Base-by-base conservation (phyloP, 1,140 invertebrate genomes). In the Magallana angulata region DNA sequence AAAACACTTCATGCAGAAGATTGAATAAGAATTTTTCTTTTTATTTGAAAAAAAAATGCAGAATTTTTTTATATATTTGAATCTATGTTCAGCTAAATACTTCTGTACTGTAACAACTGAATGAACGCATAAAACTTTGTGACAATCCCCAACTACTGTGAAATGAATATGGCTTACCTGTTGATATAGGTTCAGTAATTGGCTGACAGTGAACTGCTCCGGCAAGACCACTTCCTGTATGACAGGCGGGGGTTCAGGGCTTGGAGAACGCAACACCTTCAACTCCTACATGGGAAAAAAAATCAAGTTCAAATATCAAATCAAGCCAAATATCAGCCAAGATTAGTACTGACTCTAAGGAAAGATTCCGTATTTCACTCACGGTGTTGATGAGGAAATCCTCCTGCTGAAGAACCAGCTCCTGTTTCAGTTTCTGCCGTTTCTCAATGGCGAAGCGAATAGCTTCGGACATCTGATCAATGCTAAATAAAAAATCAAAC, bases 331-430 rank as follows among this genome's bases (percentile, higher is more conserved):
- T 64, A 16, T 64, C 36, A 48, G 36, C 36, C 36, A 48, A 48
- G 36, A 48, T 48, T 3, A 48, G 36, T 48, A 48, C 0, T 48
- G 36, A 80, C 14, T 56, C 7, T 80, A 4, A 8, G 7, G 14
- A 12, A 80, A 80, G 30, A 9, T 58, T n/a, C 9, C 1, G 9
- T n/a, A n/a, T 57, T 57, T 57, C 30, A 90, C 87, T 90, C 83
- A 94, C 94, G 85, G 94, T 91, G 89, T 93, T 92, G 18, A 95
- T 85, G 82, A 94, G 87, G 90, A 95, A 95, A 64, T 94, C 93
- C 82, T 94, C 92, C 85, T 94, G 94, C 56, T 92, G 85, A 0
- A 95, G 89, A 16, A 91, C 87, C 30, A 95, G 80, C 87, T 95
- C 92, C 60, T 94, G 85, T 83, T 94, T 93, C 11, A 95, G 87